Evolutionary conservation across 1,140 invertebrate genomes (phyloP).

Genomic region (Hyles euphorbiae): DNA sequence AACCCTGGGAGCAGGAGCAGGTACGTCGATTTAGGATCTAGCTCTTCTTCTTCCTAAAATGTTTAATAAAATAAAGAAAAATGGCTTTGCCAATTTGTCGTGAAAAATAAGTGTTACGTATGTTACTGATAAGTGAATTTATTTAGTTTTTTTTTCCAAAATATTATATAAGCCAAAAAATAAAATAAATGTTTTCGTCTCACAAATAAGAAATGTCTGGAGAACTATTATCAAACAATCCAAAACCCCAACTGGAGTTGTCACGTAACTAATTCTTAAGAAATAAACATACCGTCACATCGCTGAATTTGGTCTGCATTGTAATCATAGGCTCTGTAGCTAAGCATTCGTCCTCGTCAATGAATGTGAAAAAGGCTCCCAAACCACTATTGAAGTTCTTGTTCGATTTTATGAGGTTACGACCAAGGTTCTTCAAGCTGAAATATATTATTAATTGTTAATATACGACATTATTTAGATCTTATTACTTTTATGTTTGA

Average conservation of each 20-base stretch:
- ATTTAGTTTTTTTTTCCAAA: too few species aligned
- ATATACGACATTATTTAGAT: too few species aligned
- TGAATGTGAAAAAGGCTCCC: conserved; percentile 27
- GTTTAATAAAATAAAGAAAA: neutral
- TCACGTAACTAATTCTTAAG: too few species aligned
- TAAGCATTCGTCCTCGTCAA: conserved; percentile 27
- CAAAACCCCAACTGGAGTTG: too few species aligned
- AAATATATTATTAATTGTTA: neutral
- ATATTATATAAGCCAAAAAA: too few species aligned
- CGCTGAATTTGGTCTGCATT: conserved; percentile 22
- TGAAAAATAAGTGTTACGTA: too few species aligned
- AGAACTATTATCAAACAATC: too few species aligned
- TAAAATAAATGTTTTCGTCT: too few species aligned
- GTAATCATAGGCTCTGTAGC: conserved; percentile 27
- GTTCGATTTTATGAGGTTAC: conserved; percentile 1
- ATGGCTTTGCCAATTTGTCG: too few species aligned
- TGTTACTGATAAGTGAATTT: too few species aligned
- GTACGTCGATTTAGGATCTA: conserved; percentile 27
- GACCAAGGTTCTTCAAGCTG: conserved; percentile 2
- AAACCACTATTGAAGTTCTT: conserved; percentile 23
- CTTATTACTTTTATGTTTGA: too few species aligned
- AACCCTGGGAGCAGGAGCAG: conserved; percentile 36
- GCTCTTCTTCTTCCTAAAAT: conserved; percentile 24
- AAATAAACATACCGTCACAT: conserved; percentile 14
- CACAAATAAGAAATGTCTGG: too few species aligned